Evolutionary conservation across 2,888 invertebrate genomes (phyloP), one percentile per base, ranked within the genome.

Genomic region (Epsilonema sp.): DNA sequence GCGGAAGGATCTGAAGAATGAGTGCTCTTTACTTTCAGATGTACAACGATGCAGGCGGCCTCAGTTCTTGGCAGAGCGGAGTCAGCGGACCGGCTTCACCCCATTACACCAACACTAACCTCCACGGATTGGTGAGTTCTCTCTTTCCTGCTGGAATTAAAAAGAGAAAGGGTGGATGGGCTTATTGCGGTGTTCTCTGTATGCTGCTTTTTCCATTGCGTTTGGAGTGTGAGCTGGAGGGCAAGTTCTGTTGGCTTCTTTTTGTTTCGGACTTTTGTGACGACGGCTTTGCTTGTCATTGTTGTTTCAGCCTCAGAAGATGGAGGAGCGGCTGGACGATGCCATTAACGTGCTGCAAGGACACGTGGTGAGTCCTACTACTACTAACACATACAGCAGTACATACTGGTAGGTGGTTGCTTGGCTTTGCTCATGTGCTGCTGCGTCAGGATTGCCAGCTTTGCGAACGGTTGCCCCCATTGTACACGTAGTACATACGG

Each of bases 251-350:
- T n/a, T n/a, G n/a, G n/a, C n/a, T n/a, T n/a, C n/a, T n/a, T n/a
- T n/a, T n/a, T n/a, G n/a, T n/a, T n/a, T n/a, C n/a, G n/a, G n/a
- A n/a, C n/a, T n/a, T n/a, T n/a, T n/a, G n/a, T n/a, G n/a, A n/a
- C n/a, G 31, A 31, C 16, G 31, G 31, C 8, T 31, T 31, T 16
- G 31, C 8, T 31, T 31, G 16, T 8, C 3, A 40, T 22, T 5
- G 5, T 11, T 40, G 40, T 20, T n/a, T n/a, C n/a, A n/a, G n/a
- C 41, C 41, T n/a, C 22, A 42, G 24, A 44, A 44, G 50, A 86
- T 89, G 84, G 90, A 89, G 70, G 89, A 89, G 70, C 75, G 86
- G 53, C 70, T 90, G 63, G 89, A 89, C 66, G 89, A 89, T 71
- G 90, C 89, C 53, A 84, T 90, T 62, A 86, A 87, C 68, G 87